Evolutionary conservation across 2,113 vertebrate species (phyloP), one percentile per base, ranked within the genome.

Genomic region (Poecile atricapillus): DNA sequence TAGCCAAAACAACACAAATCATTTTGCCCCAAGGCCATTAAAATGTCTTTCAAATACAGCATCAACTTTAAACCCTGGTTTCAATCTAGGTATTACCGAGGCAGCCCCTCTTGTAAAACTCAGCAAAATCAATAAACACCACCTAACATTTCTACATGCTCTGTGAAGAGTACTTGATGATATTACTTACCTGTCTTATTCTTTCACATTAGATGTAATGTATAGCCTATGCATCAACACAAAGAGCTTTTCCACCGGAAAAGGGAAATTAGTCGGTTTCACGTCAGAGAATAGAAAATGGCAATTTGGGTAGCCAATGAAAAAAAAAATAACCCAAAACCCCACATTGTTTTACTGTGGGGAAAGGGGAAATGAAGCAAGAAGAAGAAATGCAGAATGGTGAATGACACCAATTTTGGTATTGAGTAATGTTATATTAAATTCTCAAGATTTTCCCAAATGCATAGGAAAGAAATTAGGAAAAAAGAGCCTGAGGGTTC

Each of bases 1-100:
- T 56, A 78, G 69, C 77, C 60, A 93, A 95, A 97, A 93, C 82
- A 95, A 46, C 87, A 96, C 81, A 77, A 95, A 97, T 90, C 70
- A 95, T 76, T 96, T 90, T 23, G 18, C 71, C 86, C 11, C 56
- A 90, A 92, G 63, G 83, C 83, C 83, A 71, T 85, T 92, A 97
- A 97, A 95, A 90, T 68, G 70, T 82, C 91, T 95, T 89, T 74
- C 92, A 87, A 95, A 88, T 58, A 81, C 3, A 5, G 46, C 43
- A 90, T 93, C 69, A 77, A 64, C 70, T 93, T 95, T 62, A 96
- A 96, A 74, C 24, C 24, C 15, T 63, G 56, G n/a, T 70, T 94
- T 82, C 83, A 78, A 81, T 88, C 79, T 71, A 68, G 55, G 24
- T 15, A 44, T 82, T 92, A 39, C 89, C 82, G 50, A 65, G 86